Percentiles rank a stretch among this genome's conserved stretches.
phyloP scores from a whole-genome alignment of 2,113 vertebrate genomes.

The Lampris incognitus region DNA sequence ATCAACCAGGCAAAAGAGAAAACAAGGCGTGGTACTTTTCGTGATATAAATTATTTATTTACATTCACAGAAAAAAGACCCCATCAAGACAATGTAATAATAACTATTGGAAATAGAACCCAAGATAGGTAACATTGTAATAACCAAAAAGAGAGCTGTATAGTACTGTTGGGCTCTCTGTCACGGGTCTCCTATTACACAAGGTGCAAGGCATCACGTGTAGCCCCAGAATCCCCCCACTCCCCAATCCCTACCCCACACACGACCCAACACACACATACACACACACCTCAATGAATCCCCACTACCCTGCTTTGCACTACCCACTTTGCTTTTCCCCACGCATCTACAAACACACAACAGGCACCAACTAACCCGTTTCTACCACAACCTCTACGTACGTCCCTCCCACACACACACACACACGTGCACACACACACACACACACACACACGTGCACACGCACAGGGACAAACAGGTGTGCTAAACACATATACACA shows the following conservation, averaged over 20 bases:
- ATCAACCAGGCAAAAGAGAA: neutral
- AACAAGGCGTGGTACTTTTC: constrained; percentile 68
- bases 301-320: constrained; percentile 69
- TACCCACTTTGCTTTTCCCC: constrained; percentile 62
- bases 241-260: constrained; percentile 22
- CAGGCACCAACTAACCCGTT: constrained; percentile 70
- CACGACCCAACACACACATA: constrained; percentile 21
- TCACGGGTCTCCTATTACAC: constrained; percentile 99
- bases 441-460: constrained; percentile 5
- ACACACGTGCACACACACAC: constrained; percentile 13
- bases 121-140: constrained; percentile 83
- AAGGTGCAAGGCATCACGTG: constrained; percentile 99
- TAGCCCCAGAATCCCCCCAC: constrained; percentile 77
- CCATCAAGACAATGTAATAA: constrained; percentile 98
- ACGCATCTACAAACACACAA: constrained; percentile 69
- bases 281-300: constrained; percentile 61
- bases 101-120: constrained; percentile 99
- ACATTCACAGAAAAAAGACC: constrained; percentile 99
- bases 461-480: neutral
- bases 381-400: constrained; percentile 75
- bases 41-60: constrained; percentile 99
- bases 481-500: neutral
- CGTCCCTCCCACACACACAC: constrained; percentile 61
- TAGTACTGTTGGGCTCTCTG: constrained; percentile 89
- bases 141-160: constrained; percentile 94